Base-by-base conservation (phyloP, 2,888 invertebrate genomes). In the Pollenia griseotomentosa region DNA sequence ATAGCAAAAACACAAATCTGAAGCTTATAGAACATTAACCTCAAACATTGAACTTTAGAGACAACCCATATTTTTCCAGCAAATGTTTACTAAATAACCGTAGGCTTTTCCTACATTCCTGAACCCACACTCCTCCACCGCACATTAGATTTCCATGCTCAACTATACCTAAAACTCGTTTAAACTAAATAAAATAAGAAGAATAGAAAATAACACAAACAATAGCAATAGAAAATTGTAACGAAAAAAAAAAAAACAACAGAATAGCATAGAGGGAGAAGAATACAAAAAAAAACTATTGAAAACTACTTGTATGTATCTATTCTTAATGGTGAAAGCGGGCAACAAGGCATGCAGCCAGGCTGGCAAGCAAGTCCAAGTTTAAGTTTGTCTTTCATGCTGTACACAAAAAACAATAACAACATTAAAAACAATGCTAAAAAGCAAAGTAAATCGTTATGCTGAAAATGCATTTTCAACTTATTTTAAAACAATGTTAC, bases 21-120 rank as follows among this genome's bases (percentile, higher is more conserved):
- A 73, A 73, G 83, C 86, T 86, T 86, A 86, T 83, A 86, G 86
- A 86, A 81, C 83, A 86, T 86, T 86, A 86, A 86, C 86, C 86
- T 83, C 83, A 86, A 86, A 83, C 83, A 86, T 80, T 83, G 86
- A 86, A 86, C 86, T 86, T 86, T 66, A 83, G 73, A 83, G 86
- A 77, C 83, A 83, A 80, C 74, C 75, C 82, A 83, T 74, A 83
- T 86, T 83, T 82, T 68, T 23, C 40, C 14, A 71, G 23, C 53
- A 80, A 80, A 79, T 86, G 66, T 80, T 86, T 83, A 61, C 65
- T 71, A 75, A 80, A 83, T 73, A 83, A 74, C 83, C 71, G 86
- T 86, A 86, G 86, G 86, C 86, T 73, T 73, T 80, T 80, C 48
- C 11, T 61, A 16, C 23, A 51, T 55, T 44, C 66, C 57, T 68